phyloP scores from a whole-genome alignment of 1,140 invertebrate genomes.

The Lamellibrachia luymesi region DNA sequence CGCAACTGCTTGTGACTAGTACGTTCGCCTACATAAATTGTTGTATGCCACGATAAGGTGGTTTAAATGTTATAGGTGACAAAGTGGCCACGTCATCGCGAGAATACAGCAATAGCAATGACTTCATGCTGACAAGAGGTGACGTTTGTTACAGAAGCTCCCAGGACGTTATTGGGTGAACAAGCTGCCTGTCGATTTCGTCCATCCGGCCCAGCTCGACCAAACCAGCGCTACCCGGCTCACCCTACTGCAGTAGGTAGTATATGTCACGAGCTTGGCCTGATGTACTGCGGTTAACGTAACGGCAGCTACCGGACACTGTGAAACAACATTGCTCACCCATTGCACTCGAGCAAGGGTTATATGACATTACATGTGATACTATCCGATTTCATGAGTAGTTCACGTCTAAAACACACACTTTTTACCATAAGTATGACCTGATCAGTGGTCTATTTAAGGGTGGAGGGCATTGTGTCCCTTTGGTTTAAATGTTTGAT shows the following conservation, averaged over 20 bases:
- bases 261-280: neutral
- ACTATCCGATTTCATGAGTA: neutral
- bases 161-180: neutral
- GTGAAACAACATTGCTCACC: neutral
- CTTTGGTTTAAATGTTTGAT: no score
- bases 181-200: neutral
- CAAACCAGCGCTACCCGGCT: neutral
- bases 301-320: neutral
- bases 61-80: neutral
- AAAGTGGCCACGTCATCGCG: neutral
- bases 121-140: neutral
- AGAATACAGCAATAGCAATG: neutral
- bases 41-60: no score
- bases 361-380: neutral
- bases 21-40: neutral
- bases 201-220: neutral
- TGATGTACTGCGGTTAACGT: neutral
- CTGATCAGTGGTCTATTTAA: no score
- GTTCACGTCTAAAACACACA: neutral
- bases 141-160: neutral
- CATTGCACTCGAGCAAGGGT: neutral
- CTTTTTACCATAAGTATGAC: neutral
- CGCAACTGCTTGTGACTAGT: neutral
- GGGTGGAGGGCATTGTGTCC: no score
- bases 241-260: neutral